These are phyloP conservation scores for Antheraea mylitta DNA, from an alignment of 1,140 invertebrate genomes.

Conservation along the genomic window DNA sequence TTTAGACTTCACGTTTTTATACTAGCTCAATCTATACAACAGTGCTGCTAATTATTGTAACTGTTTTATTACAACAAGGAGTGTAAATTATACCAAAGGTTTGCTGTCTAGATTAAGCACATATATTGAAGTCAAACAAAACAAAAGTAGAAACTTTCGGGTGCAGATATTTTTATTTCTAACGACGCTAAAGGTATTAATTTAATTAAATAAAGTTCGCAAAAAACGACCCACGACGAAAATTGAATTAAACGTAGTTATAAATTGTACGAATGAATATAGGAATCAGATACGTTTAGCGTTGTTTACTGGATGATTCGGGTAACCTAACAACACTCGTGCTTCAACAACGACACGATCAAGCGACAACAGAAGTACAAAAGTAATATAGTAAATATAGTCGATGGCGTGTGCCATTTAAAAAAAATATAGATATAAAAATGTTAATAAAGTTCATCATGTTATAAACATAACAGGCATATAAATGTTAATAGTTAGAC, in stretches of 20 bases:
- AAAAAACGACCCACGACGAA: too few species aligned
- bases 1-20: background rate
- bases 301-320: constrained; percentile 38
- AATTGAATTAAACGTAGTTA: too few species aligned
- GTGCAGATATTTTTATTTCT: constrained; percentile 21
- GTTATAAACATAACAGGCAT: constrained; percentile 79
- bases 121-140: constrained; percentile 16
- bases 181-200: constrained; percentile 50
- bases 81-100: background rate
- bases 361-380: constrained; percentile 74
- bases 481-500: constrained; percentile 79
- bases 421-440: constrained; percentile 47
- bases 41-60: background rate
- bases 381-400: constrained; percentile 73
- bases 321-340: constrained; percentile 70
- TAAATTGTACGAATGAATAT: too few species aligned
- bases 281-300: constrained; percentile 43
- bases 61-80: background rate
- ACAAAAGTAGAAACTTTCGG: too few species aligned
- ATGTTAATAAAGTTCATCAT: constrained; percentile 77
- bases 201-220: constrained; percentile 19
- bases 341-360: constrained; percentile 67
- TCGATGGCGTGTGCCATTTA: constrained; percentile 76
- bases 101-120: constrained; percentile 20
- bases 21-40: constrained; percentile 19